These are phyloP conservation scores for Eclectus roratus DNA, from an alignment of 2,113 vertebrate species.

Conservation along the genomic window DNA sequence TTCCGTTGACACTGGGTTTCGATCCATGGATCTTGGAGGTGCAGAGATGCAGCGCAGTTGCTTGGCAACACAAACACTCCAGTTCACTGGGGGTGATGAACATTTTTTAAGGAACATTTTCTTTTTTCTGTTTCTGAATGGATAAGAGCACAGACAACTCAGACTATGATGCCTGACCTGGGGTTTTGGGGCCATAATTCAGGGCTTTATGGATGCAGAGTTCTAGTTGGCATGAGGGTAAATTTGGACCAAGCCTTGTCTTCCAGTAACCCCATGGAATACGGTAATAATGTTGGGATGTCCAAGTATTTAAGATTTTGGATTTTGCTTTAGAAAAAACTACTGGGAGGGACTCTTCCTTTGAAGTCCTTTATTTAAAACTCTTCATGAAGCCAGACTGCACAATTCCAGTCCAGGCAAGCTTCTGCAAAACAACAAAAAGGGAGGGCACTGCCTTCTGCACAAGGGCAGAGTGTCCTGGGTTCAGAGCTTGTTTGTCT, in stretches of 20 bases:
- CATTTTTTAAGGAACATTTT: not conserved
- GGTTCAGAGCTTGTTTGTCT: not conserved
- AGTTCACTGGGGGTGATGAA: not conserved
- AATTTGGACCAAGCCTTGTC: not conserved
- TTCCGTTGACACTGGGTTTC: not conserved
- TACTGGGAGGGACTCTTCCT: not conserved
- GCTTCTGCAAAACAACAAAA: not conserved
- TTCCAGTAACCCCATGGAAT: not conserved
- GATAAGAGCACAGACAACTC: not conserved
- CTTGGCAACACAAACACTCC: not conserved
- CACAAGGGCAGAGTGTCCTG: not conserved
- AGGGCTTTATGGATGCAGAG: not conserved
- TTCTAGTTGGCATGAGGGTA: not conserved
- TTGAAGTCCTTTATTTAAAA: not conserved
- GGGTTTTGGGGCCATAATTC: not conserved
- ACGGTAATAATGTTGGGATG: not conserved
- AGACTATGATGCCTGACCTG: not conserved
- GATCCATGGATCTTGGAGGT: not conserved
- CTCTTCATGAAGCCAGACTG: not conserved
- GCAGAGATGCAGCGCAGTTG: not conserved
- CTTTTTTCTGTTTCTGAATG: not conserved
- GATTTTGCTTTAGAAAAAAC: not conserved
- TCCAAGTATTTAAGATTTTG: not conserved
- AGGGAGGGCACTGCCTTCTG: not conserved
- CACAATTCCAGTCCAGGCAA: rapidly evolving